Base-by-base conservation (phyloP, 30 jellyfish, hydroid and myxozoan species). In the Chrysaora quinquecirrha region DNA sequence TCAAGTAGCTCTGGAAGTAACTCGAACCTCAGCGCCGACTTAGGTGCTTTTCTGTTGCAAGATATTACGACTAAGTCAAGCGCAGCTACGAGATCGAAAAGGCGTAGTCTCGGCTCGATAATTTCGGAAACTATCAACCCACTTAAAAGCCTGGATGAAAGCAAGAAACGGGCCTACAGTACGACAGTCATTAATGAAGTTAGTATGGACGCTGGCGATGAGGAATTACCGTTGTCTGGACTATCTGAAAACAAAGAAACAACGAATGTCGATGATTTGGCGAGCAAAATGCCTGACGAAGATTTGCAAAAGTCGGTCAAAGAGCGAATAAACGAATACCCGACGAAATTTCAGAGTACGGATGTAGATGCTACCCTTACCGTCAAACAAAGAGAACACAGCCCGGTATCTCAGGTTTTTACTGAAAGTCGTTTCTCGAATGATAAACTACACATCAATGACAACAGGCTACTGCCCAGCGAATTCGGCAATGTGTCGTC, bases 61-160 rank as follows among this genome's bases (percentile, higher is more conserved):
- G 92, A 82, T 19, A 75, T 56, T 12, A 30, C 73, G 10, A 49
- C 79, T 79, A 71, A 52, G 27, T 48, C 67, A 43, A 46, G 50
- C 62, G 61, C 85, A 10, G 49, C 31, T 34, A 76, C 92, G 63
- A 71, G 85, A 20, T 50, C 92, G 67, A 82, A 82, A 31, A 85
- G 92, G 30, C 23, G 92, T 27, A 68, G 85, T 34, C 35, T 82
- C n/a, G 92, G 92, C 71, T 82, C 85, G 35, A 82, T 82, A 2
- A 82, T 82, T 1, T 82, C 85, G 7, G 92, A 82, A 32, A 82
- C 92, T 35, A 82, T 82, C 47, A 82, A 82, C 60, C 92, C 92
- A 19, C 18, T 56, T 52, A 29, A 46, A 11, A 58, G 64, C 32
- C 61, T 84, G 18, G 95, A 73, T 43, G 74, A 70, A 32, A 66